These are phyloP conservation scores for Chaetops frenatus DNA, from an alignment of 2,113 vertebrate genomes.

Conservation along the genomic window DNA sequence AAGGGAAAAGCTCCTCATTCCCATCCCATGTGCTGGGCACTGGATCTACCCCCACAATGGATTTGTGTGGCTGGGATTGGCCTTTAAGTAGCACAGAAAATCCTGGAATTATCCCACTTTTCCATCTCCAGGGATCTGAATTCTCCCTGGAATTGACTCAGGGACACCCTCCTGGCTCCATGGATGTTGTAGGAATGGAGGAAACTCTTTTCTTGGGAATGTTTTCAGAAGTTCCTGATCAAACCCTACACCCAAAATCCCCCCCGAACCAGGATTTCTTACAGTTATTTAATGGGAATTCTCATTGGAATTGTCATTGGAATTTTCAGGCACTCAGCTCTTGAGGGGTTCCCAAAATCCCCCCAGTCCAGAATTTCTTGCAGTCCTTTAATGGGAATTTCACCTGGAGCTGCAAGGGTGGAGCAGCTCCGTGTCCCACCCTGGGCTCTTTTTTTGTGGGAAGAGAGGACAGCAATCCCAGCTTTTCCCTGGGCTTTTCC, in stretches of 20 bases:
- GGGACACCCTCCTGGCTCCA: not conserved
- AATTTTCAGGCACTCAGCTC: not conserved
- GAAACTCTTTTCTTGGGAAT: not conserved
- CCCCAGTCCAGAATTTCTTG: not conserved
- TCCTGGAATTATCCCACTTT: not conserved
- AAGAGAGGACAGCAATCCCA: not conserved
- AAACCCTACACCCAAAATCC: not conserved
- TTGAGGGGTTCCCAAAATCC: not conserved
- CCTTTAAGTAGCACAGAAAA: not conserved
- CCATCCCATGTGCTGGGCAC: not conserved
- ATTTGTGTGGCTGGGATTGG: not conserved
- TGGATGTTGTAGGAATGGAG: not conserved
- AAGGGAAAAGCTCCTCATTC: not conserved
- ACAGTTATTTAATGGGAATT: not conserved
- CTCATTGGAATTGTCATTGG: not conserved
- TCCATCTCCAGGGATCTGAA: not conserved
- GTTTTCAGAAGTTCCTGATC: not conserved
- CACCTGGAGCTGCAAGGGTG: not conserved
- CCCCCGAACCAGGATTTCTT: not conserved
- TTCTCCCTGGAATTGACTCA: not conserved
- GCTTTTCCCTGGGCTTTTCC: not conserved
- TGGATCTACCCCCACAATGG: accelerated
- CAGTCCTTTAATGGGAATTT: not conserved
- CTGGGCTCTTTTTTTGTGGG: not conserved
- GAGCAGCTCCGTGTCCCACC: not conserved